Conservation (phyloP, 2,888 invertebrate genomes). For the Ophraella communa region DNA sequence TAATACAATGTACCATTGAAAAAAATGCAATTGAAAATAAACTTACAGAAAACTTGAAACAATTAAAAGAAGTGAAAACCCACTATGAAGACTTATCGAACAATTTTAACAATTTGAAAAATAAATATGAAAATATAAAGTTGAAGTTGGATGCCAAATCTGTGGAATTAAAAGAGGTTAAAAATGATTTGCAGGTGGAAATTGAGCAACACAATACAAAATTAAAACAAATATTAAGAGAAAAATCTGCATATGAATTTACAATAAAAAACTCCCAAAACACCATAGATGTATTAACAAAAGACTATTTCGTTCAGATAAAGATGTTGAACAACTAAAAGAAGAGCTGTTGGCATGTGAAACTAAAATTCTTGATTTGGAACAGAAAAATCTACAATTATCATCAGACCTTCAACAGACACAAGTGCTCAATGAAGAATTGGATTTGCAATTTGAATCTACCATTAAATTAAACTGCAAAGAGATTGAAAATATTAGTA, state of each 20-base stretch:
- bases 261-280: conserved; percentile 67
- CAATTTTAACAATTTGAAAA: conserved; percentile 37
- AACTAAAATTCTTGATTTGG: conserved; percentile 50
- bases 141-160: conserved; percentile 30
- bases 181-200: conserved; percentile 25
- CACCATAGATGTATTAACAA: conserved; percentile 67
- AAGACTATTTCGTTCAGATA: conserved; percentile 66
- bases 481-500: conserved; percentile 46
- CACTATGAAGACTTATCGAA: conserved; percentile 36
- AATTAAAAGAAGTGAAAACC: conserved; percentile 36
- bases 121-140: conserved; percentile 33
- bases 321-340: conserved; percentile 66
- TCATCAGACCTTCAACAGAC: conserved; percentile 48
- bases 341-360: conserved; percentile 54
- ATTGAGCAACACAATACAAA: conserved; percentile 55
- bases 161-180: conserved; percentile 38
- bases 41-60: conserved; percentile 42
- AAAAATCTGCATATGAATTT: conserved; percentile 66
- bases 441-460: conserved; percentile 53
- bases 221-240: conserved; percentile 60
- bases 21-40: conserved; percentile 60
- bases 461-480: conserved; percentile 47
- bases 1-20: conserved; percentile 64
- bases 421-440: conserved; percentile 48
- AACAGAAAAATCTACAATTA: conserved; percentile 50